Conservation (phyloP, 2,888 invertebrate species). For the Diloba caeruleocephala region DNA sequence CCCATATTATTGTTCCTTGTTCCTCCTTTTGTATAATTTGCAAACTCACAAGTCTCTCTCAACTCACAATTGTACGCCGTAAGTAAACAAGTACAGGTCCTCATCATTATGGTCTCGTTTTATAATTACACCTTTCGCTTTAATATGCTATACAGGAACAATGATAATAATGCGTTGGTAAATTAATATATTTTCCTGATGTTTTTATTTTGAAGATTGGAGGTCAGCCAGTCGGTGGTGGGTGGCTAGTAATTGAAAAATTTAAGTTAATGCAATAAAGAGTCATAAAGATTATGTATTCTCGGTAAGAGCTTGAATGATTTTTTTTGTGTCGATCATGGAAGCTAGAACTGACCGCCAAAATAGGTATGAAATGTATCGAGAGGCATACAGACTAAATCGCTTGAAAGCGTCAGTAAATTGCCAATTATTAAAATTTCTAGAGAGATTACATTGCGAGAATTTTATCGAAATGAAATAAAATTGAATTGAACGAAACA, state of each 20-base stretch:
- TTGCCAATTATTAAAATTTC: conserved; percentile 27
- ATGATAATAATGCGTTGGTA: conserved; percentile 36
- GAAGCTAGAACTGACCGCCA: conserved; percentile 1
- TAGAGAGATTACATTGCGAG: conserved; percentile 2
- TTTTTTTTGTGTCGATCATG: conserved; percentile 14
- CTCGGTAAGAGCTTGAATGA: conserved; percentile 8
- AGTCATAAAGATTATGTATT: conserved; percentile 36
- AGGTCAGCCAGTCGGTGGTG: conserved; percentile 28
- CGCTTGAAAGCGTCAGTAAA: conserved; percentile 13
- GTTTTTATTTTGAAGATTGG: conserved; percentile 38
- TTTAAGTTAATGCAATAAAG: conserved; percentile 36
- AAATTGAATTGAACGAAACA: conserved; percentile 11
- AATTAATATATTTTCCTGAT: conserved; percentile 47
- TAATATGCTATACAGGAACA: conserved; percentile 39
- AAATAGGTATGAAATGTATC: conserved; percentile 11
- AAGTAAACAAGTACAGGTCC: conserved; percentile 46
- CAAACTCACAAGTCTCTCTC: conserved; percentile 10
- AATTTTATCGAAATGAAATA: conserved; percentile 14
- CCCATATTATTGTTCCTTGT: conserved; percentile 25
- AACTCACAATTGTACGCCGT: conserved; percentile 21
- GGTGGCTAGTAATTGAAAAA: conserved; percentile 42
- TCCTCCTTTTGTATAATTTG: conserved; percentile 18
- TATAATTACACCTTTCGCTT: conserved; percentile 50
- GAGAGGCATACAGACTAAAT: conserved; percentile 5
- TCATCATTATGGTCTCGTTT: conserved; percentile 40